phyloP scores from a whole-genome alignment of 2,888 invertebrate genomes.

The Macroteleia sp. region DNA sequence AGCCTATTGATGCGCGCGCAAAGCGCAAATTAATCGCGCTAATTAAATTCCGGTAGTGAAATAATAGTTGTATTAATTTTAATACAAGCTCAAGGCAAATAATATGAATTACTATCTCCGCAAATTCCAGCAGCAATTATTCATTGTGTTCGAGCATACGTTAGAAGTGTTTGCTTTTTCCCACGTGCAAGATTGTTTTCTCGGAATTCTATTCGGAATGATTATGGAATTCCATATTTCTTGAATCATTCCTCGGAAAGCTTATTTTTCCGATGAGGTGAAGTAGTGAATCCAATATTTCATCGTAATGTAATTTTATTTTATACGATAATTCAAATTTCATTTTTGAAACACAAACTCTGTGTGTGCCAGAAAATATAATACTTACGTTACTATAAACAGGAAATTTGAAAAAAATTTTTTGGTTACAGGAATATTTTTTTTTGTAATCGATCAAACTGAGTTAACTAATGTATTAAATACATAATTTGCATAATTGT shows the following conservation, averaged over 20 bases:
- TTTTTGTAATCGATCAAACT: too few relatives aligned
- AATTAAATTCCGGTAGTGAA: conserved; percentile 54
- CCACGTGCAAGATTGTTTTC: conserved; percentile 38
- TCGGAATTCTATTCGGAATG: conserved; percentile 25
- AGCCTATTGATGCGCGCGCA: conserved; percentile 28
- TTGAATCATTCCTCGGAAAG: background rate
- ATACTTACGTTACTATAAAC: too few relatives aligned
- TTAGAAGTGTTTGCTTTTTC: conserved; percentile 31
- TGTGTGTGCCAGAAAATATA: too few relatives aligned
- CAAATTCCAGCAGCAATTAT: conserved; percentile 35
- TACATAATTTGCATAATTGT: too few relatives aligned
- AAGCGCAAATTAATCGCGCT: conserved; percentile 51
- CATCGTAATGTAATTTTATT: too few relatives aligned
- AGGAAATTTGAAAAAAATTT: too few relatives aligned
- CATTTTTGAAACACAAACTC: too few relatives aligned
- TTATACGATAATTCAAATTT: too few relatives aligned
- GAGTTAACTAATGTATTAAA: too few relatives aligned
- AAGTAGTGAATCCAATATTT: too few relatives aligned
- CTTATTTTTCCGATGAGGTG: too few relatives aligned
- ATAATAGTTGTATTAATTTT: conserved; percentile 55
- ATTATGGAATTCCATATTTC: conserved; percentile 35
- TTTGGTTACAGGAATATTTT: too few relatives aligned
- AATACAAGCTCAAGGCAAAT: conserved; percentile 31
- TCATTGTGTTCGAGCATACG: conserved; percentile 23
- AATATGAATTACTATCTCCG: conserved; percentile 44